phyloP scores from a whole-genome alignment of 2,888 invertebrate species.

The Escarpia spicata region DNA sequence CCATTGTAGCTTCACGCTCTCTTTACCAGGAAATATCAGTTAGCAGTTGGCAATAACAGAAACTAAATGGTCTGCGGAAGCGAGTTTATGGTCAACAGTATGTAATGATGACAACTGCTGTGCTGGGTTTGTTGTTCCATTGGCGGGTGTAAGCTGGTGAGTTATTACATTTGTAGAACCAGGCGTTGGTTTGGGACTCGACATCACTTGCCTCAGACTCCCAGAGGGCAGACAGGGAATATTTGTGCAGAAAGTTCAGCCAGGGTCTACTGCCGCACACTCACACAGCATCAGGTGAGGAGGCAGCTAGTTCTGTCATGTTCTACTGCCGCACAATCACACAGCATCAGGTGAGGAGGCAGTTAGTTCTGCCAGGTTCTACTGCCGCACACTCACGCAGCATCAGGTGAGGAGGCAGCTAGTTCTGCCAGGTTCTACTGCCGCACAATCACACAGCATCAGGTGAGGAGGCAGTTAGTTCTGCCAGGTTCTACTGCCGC shows the following conservation, averaged over 20 bases:
- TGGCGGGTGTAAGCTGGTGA: background rate
- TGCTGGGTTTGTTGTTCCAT: background rate
- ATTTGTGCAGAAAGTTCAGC: slow-evolving; percentile 53
- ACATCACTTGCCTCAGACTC: slow-evolving; percentile 51
- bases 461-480: slow-evolving; percentile 49
- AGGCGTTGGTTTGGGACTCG: slow-evolving; percentile 52
- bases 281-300: slow-evolving; percentile 61
- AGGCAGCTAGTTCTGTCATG: slow-evolving; percentile 34
- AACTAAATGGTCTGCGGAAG: too few relatives aligned
- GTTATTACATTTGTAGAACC: slow-evolving; percentile 41
- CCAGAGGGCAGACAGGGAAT: slow-evolving; percentile 52
- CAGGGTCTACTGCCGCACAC: slow-evolving; percentile 51
- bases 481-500: background rate
- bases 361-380: background rate
- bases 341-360: slow-evolving; percentile 48
- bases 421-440: background rate
- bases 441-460: background rate
- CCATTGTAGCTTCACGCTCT: too few relatives aligned
- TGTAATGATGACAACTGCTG: too few relatives aligned
- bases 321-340: background rate
- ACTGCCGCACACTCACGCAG: background rate
- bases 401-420: slow-evolving; percentile 49
- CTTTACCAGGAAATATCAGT: too few relatives aligned
- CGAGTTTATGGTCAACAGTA: too few relatives aligned
- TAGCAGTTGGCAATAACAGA: too few relatives aligned